Conservation (phyloP, 2,113 vertebrate species). For the Proterorhinus semilunaris region DNA sequence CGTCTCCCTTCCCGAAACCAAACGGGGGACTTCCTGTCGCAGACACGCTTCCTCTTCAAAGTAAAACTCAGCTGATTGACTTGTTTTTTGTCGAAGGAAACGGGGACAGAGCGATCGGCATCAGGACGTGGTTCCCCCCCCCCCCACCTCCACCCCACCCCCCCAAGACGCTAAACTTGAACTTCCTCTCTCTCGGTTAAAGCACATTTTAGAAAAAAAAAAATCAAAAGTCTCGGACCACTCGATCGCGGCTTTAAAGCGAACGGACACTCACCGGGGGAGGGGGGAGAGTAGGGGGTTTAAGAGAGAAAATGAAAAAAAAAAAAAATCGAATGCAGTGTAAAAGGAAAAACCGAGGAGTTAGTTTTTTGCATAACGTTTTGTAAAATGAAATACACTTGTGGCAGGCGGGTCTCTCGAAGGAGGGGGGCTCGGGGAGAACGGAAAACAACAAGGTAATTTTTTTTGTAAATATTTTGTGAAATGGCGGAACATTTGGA, state of each 20-base stretch:
- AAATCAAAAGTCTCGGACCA: slow-evolving; percentile 10
- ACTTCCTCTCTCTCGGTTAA: slow-evolving; percentile 78
- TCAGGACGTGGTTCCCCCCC: slow-evolving; percentile 54
- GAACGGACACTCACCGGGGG: slow-evolving; percentile 63
- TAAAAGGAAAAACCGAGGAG: slow-evolving; percentile 41
- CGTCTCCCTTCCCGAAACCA: slow-evolving; percentile 12
- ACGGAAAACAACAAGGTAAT: slow-evolving; percentile 50
- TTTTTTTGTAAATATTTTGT: slow-evolving; percentile 86
- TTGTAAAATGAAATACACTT: slow-evolving; percentile 61
- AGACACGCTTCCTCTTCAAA: background rate
- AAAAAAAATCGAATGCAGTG: slow-evolving; percentile 46
- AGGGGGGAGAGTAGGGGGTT: slow-evolving; percentile 61
- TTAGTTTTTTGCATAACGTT: slow-evolving; percentile 69
- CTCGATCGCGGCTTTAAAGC: slow-evolving; percentile 80
- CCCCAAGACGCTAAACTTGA: slow-evolving; percentile 70
- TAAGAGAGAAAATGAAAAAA: slow-evolving; percentile 9
- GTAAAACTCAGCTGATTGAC: background rate
- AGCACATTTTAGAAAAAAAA: slow-evolving; percentile 44
- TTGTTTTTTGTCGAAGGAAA: slow-evolving; percentile 53
- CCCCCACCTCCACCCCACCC: too few relatives aligned
- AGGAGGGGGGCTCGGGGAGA: slow-evolving; percentile 25
- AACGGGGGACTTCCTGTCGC: slow-evolving; percentile 6
- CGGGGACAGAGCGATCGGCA: slow-evolving; percentile 46
- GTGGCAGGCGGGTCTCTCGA: slow-evolving; percentile 54
- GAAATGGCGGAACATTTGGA: slow-evolving; percentile 80